Evolutionary conservation across 2,113 vertebrate species (phyloP).

Genomic region (Setophaga coronata): DNA sequence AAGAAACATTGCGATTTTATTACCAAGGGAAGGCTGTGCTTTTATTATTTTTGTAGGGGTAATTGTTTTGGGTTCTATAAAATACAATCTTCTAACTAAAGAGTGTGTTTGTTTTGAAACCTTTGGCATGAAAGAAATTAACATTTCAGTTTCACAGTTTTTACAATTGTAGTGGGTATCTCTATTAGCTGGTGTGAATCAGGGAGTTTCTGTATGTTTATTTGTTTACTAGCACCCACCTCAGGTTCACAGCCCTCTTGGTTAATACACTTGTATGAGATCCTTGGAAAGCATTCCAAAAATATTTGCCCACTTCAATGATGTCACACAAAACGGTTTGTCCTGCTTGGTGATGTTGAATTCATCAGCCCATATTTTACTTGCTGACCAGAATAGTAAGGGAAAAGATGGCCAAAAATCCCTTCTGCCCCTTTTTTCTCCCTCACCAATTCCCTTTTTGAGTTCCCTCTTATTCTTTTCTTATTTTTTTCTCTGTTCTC

Average conservation of each 20-base stretch:
- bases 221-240: neutral
- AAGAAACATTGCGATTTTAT: conserved; percentile 12
- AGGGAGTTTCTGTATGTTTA: neutral
- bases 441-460: neutral
- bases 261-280: neutral
- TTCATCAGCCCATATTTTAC: neutral
- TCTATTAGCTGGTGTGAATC: neutral
- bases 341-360: neutral
- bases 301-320: neutral
- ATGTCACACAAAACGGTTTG: neutral
- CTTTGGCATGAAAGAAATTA: conserved; percentile 12
- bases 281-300: neutral
- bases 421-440: neutral
- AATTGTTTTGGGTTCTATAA: conserved; percentile 4
- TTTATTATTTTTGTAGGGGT: conserved; percentile 18
- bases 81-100: neutral
- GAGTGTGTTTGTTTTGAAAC: conserved; percentile 12
- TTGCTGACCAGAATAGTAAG: neutral
- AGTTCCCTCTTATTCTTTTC: neutral
- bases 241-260: neutral
- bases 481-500: neutral
- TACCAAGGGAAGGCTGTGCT: conserved; percentile 3
- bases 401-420: neutral
- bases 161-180: neutral
- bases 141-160: neutral